These are phyloP conservation scores for Drosophila cognata DNA, from an alignment of 2,888 invertebrate genomes.

Conservation along the genomic window DNA sequence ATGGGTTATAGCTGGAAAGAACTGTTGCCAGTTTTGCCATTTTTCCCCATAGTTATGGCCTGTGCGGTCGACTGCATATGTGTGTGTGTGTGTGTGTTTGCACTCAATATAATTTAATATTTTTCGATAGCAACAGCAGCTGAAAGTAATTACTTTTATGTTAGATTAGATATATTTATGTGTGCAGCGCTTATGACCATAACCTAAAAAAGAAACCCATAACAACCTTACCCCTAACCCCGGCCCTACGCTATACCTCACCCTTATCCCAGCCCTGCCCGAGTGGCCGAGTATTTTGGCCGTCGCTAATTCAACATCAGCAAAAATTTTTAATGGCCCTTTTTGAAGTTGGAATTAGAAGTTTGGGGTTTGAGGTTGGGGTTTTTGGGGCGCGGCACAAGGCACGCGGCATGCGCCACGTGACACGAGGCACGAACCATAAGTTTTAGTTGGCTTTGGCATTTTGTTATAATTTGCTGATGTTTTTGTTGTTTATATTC, in stretches of 20 bases:
- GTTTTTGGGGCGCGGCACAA: neutral
- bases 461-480: slow-evolving; percentile 31
- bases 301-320: slow-evolving; percentile 72
- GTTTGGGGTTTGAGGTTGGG: neutral
- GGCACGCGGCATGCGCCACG: slow-evolving; percentile 13
- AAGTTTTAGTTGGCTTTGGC: slow-evolving; percentile 51
- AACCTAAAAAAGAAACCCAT: slow-evolving; percentile 7
- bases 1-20: slow-evolving; percentile 10
- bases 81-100: slow-evolving; percentile 46
- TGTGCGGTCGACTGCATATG: slow-evolving; percentile 35
- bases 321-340: slow-evolving; percentile 64
- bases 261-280: neutral
- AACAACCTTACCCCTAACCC: neutral
- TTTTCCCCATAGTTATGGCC: slow-evolving; percentile 56
- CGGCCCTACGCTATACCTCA: neutral
- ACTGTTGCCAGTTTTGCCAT: slow-evolving; percentile 31
- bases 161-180: slow-evolving; percentile 79
- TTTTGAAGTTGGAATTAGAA: slow-evolving; percentile 10
- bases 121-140: slow-evolving; percentile 79
- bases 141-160: slow-evolving; percentile 79
- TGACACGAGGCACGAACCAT: slow-evolving; percentile 34
- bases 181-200: slow-evolving; percentile 52
- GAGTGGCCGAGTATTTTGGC: neutral
- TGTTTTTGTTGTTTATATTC: slow-evolving; percentile 40
- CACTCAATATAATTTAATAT: slow-evolving; percentile 81